phyloP scores from a whole-genome alignment of 2,888 invertebrate genomes.

The Hedychridium roseum region DNA sequence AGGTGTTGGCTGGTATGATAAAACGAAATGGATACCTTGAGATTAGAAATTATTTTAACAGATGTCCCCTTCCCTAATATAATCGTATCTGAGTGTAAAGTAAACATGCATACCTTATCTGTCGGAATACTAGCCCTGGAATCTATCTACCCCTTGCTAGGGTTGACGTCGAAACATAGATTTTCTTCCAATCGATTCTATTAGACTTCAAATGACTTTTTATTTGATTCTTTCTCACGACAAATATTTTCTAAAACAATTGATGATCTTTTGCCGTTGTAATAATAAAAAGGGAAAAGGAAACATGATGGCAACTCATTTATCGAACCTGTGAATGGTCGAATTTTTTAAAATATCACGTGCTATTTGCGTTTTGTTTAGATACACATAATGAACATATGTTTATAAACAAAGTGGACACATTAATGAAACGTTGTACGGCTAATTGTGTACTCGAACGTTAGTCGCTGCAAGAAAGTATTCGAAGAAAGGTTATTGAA shows the following conservation, averaged over 20 bases:
- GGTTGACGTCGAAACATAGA: not conserved
- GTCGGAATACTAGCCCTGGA: constrained; percentile 22
- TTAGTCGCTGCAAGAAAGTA: too few species aligned
- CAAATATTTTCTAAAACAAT: not conserved
- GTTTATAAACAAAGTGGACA: too few species aligned
- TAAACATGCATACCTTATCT: constrained; percentile 55
- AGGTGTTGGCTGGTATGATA: constrained; percentile 39
- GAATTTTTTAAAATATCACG: too few species aligned
- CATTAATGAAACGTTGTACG: too few species aligned
- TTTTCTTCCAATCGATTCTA: not conserved
- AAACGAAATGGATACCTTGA: constrained; percentile 34
- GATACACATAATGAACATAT: too few species aligned
- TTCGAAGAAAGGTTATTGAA: constrained; percentile 32
- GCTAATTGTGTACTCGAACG: too few species aligned
- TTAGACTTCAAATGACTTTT: not conserved
- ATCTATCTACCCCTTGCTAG: constrained; percentile 20
- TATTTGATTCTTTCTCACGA: not conserved
- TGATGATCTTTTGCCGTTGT: too few species aligned
- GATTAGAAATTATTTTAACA: constrained; percentile 55
- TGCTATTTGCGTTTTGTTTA: too few species aligned
- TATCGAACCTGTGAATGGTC: constrained; percentile 4
- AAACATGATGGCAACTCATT: not conserved
- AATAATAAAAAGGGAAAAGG: not conserved
- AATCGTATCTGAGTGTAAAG: constrained; percentile 54
- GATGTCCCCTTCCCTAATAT: constrained; percentile 58